phyloP scores from a whole-genome alignment of 2,797 vertebrate species.

The Lates japonicus region DNA sequence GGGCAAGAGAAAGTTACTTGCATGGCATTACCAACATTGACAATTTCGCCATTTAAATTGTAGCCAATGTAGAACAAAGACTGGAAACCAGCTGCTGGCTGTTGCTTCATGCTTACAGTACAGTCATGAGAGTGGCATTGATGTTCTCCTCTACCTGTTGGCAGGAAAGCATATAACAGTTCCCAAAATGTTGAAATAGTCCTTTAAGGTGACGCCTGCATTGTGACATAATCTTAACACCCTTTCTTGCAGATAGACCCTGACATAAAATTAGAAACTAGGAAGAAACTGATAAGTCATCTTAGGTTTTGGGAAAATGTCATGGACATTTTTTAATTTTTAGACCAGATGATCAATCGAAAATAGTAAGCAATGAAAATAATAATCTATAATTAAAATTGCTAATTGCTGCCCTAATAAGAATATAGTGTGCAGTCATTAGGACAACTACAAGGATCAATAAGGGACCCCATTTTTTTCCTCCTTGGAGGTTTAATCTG shows the following conservation, averaged over 20 bases:
- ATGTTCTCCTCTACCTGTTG: too few species aligned
- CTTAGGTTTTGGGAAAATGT: too few species aligned
- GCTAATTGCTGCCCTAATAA: not conserved
- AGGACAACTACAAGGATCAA: not conserved
- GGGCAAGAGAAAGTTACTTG: not conserved
- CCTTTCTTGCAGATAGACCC: too few species aligned
- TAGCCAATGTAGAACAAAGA: not conserved
- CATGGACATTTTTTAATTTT: too few species aligned
- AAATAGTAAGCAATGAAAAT: not conserved
- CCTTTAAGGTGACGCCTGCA: too few species aligned
- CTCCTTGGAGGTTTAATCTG: not conserved
- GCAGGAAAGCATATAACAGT: too few species aligned
- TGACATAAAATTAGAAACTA: too few species aligned
- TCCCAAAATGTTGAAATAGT: too few species aligned
- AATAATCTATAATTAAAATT: not conserved
- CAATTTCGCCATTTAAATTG: slow-evolving; percentile 8
- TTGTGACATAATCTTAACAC: too few species aligned
- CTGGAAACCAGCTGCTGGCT: not conserved
- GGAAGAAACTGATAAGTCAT: too few species aligned
- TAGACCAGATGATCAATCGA: too few species aligned
- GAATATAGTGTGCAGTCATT: not conserved
- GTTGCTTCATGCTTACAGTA: not conserved
- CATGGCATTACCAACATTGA: not conserved
- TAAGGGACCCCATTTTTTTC: not conserved
- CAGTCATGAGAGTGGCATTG: not conserved